These are phyloP conservation scores for Drosophila kanapiae DNA, from an alignment of 1,140 invertebrate genomes.

Conservation along the genomic window DNA sequence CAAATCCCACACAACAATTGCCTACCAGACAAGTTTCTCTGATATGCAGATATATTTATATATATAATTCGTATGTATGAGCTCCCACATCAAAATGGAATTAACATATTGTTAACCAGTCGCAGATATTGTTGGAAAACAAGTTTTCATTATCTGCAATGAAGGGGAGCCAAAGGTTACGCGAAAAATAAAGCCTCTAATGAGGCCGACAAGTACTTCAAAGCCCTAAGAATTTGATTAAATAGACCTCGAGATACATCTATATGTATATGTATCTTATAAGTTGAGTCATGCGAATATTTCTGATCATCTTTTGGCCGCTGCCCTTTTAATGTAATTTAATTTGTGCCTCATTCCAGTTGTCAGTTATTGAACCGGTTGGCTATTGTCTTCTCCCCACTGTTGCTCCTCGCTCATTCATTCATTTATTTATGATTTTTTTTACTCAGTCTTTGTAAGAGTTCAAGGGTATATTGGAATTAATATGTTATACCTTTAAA, in stretches of 20 bases:
- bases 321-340: slow-evolving; percentile 77
- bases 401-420: background rate
- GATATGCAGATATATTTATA: slow-evolving; percentile 25
- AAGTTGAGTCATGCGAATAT: slow-evolving; percentile 45
- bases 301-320: slow-evolving; percentile 54
- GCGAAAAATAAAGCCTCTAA: slow-evolving; percentile 50
- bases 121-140: slow-evolving; percentile 52
- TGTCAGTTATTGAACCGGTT: slow-evolving; percentile 76
- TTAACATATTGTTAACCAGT: slow-evolving; percentile 37
- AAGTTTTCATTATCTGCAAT: slow-evolving; percentile 56
- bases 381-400: slow-evolving; percentile 42
- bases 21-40: slow-evolving; percentile 29
- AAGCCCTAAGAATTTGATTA: slow-evolving; percentile 37
- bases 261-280: background rate
- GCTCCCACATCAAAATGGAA: slow-evolving; percentile 35
- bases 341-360: slow-evolving; percentile 60
- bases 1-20: slow-evolving; percentile 22
- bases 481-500: background rate
- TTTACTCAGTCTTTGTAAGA: background rate
- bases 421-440: slow-evolving; percentile 34
- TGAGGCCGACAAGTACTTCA: slow-evolving; percentile 53
- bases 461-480: slow-evolving; percentile 6
- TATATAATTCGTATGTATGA: background rate
- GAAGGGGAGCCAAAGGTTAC: slow-evolving; percentile 46
- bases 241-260: slow-evolving; percentile 39